Evolutionary conservation across 2,797 vertebrate species (phyloP).

Genomic region (Lagodon rhomboides): DNA sequence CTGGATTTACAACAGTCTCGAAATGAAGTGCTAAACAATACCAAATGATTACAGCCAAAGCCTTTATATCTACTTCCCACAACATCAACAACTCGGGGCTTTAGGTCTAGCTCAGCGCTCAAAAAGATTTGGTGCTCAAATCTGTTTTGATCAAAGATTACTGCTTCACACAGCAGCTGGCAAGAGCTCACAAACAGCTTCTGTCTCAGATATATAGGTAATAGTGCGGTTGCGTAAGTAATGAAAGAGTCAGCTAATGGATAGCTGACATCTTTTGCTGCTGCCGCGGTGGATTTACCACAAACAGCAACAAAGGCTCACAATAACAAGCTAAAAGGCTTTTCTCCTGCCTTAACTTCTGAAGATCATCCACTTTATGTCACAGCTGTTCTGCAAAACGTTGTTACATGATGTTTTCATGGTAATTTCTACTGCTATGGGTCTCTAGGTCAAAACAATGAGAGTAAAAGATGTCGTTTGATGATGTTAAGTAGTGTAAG

Average conservation of each 20-base stretch:
- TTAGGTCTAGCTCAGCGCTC: slow-evolving; percentile 41
- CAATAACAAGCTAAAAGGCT: slow-evolving; percentile 6
- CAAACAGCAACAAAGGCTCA: neutral
- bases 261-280: neutral
- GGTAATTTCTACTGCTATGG: neutral
- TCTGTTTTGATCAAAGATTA: slow-evolving; percentile 55
- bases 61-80: slow-evolving; percentile 46
- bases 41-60: slow-evolving; percentile 54
- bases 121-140: slow-evolving; percentile 57
- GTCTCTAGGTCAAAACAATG: too few relatives aligned
- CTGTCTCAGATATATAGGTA: slow-evolving; percentile 38
- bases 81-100: slow-evolving; percentile 52
- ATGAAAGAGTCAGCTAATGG: slow-evolving; percentile 22
- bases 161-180: slow-evolving; percentile 10
- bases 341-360: neutral
- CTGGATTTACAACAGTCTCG: slow-evolving; percentile 47
- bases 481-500: too few relatives aligned
- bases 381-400: neutral
- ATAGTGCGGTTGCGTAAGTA: neutral
- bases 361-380: neutral
- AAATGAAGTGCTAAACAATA: slow-evolving; percentile 53
- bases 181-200: slow-evolving; percentile 44
- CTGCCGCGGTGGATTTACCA: slow-evolving; percentile 25
- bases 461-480: too few relatives aligned
- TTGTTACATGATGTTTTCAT: neutral